Evolutionary conservation across 2,113 vertebrate species (phyloP).

Genomic region (Xerus inauris): DNA sequence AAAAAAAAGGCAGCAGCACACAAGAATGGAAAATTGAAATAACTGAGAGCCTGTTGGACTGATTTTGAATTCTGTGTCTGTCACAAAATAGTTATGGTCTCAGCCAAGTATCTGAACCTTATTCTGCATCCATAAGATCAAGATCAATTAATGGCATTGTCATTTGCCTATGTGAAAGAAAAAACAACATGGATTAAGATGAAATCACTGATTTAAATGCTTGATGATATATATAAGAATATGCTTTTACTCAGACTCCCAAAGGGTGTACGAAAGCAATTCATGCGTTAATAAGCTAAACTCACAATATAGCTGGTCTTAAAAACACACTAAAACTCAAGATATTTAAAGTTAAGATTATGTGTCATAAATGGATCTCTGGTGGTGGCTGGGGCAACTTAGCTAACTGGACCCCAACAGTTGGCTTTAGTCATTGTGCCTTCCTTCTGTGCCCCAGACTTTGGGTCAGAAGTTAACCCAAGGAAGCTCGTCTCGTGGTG

Average conservation of each 20-base stretch:
- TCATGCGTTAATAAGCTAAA: neutral
- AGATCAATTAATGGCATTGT: neutral
- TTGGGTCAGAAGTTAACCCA: neutral
- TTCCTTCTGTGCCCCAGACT: neutral
- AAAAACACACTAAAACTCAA: neutral
- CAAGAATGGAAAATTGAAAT: neutral
- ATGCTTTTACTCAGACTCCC: neutral
- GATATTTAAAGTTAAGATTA: neutral
- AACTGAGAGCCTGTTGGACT: neutral
- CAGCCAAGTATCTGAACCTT: neutral
- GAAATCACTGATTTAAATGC: neutral
- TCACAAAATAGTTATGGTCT: neutral
- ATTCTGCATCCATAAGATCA: neutral
- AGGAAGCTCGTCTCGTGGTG: neutral
- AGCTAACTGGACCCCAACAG: neutral
- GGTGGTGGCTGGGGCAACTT: too few relatives aligned
- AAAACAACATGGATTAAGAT: neutral
- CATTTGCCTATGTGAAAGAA: neutral
- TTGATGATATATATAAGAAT: neutral
- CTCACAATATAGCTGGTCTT: neutral
- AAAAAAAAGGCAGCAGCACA: neutral
- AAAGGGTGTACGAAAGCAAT: neutral
- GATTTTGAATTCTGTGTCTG: neutral
- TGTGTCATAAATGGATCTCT: neutral
- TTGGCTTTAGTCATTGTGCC: neutral